Conservation (phyloP, 1,140 invertebrate genomes). For the Drosophila nigrodunni region DNA sequence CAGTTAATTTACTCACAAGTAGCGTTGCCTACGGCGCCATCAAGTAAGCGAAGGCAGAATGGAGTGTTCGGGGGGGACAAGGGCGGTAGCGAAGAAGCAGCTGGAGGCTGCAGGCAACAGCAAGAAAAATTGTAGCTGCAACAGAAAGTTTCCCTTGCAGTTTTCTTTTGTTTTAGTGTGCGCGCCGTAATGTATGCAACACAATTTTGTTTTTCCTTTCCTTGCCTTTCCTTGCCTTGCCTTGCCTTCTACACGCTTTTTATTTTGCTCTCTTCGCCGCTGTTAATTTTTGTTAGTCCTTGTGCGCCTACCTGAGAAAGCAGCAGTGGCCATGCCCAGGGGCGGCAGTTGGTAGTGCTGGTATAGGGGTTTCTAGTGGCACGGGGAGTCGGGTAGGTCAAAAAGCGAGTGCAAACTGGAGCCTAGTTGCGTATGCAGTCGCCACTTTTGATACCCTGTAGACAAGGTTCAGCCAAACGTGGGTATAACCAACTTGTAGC, state of each 20-base stretch:
- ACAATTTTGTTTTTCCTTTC: conserved; percentile 52
- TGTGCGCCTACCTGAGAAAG: conserved; percentile 36
- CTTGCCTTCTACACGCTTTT: background rate
- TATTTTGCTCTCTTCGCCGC: conserved; percentile 71
- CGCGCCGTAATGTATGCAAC: conserved; percentile 81
- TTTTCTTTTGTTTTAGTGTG: conserved; percentile 81
- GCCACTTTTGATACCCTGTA: conserved; percentile 62
- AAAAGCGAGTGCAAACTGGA: conserved; percentile 36
- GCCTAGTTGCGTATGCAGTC: conserved; percentile 69
- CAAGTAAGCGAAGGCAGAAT: background rate
- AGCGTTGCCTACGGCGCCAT: conserved; percentile 42
- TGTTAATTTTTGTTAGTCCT: conserved; percentile 75
- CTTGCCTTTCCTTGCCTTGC: conserved; percentile 21
- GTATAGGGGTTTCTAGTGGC: background rate
- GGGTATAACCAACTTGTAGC: conserved; percentile 19
- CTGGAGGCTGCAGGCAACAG: conserved; percentile 40
- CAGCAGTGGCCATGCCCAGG: background rate
- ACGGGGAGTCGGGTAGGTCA: conserved; percentile 8
- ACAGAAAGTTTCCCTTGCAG: conserved; percentile 77
- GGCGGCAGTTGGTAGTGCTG: background rate
- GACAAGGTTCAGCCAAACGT: background rate
- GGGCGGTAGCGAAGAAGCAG: conserved; percentile 43
- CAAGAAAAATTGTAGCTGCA: conserved; percentile 66
- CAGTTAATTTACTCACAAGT: conserved; percentile 83
- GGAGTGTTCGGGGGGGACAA: too few relatives aligned